Evolutionary conservation across 2,888 invertebrate genomes (phyloP).

Genomic region (Linnaemya tessellans): DNA sequence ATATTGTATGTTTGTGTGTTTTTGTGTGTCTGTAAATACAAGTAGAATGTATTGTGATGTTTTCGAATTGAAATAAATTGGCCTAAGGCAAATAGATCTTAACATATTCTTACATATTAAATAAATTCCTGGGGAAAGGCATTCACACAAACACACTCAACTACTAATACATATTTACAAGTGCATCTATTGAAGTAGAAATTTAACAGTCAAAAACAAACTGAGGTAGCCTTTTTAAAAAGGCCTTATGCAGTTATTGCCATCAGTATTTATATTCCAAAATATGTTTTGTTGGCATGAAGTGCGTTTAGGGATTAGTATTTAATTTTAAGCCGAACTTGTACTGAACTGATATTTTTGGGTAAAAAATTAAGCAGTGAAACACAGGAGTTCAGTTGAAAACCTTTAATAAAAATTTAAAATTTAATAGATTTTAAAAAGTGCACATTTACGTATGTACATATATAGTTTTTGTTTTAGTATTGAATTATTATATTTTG

Average conservation of each 20-base stretch:
- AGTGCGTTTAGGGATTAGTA: too few species aligned
- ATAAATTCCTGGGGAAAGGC: slow-evolving; percentile 17
- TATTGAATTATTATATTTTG: too few species aligned
- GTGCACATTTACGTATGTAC: too few species aligned
- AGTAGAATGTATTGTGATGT: slow-evolving; percentile 55
- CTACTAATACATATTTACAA: not conserved
- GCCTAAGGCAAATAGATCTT: slow-evolving; percentile 29
- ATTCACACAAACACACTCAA: not conserved
- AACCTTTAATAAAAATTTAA: too few species aligned
- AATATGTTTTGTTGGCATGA: too few species aligned
- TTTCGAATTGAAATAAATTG: slow-evolving; percentile 68
- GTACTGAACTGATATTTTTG: too few species aligned
- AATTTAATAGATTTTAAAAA: too few species aligned
- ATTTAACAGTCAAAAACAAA: not conserved
- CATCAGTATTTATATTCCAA: not conserved
- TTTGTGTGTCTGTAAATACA: slow-evolving; percentile 6
- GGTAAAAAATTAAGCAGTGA: too few species aligned
- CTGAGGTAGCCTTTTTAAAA: not conserved
- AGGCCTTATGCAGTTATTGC: not conserved
- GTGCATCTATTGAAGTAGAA: not conserved
- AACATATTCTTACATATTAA: slow-evolving; percentile 11
- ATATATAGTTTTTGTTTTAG: too few species aligned
- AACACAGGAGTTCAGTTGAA: too few species aligned
- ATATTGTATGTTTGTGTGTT: not conserved
- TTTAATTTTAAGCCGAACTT: too few species aligned